These are phyloP conservation scores for Periophthalmus magnuspinnatus DNA, from an alignment of 2,797 vertebrate genomes.

Conservation along the genomic window DNA sequence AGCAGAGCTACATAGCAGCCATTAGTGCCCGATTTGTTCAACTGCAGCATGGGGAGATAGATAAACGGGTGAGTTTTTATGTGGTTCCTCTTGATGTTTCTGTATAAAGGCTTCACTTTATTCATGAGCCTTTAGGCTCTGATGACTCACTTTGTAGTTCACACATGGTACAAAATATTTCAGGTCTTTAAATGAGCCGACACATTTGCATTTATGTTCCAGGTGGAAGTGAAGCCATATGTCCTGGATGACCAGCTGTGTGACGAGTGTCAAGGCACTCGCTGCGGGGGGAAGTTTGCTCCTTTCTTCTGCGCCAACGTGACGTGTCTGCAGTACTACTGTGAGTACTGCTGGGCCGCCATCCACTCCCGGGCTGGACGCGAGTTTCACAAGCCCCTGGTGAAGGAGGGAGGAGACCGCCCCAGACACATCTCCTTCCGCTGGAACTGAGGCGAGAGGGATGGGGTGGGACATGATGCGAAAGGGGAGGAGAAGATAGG, in stretches of 20 bases:
- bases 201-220: conserved; percentile 33
- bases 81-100: neutral
- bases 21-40: conserved; percentile 99
- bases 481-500: conserved; percentile 53
- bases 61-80: conserved; percentile 93
- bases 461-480: conserved; percentile 56
- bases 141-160: neutral
- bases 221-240: conserved; percentile 99
- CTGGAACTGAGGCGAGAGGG: conserved; percentile 90
- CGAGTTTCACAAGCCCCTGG: conserved; percentile 99
- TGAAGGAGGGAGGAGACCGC: conserved; percentile 98
- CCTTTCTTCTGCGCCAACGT: conserved; percentile 99
- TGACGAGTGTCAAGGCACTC: conserved; percentile 99
- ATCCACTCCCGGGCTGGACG: conserved; percentile 98
- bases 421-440: conserved; percentile 99
- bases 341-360: conserved; percentile 99
- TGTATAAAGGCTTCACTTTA: neutral
- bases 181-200: neutral
- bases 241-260: conserved; percentile 99
- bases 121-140: neutral
- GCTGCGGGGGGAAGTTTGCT: conserved; percentile 97
- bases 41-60: conserved; percentile 99
- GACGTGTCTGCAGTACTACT: conserved; percentile 99
- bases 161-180: neutral
- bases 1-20: conserved; percentile 99